phyloP scores from a whole-genome alignment of 2,113 vertebrate species.

The Pelvicachromis taeniatus region DNA sequence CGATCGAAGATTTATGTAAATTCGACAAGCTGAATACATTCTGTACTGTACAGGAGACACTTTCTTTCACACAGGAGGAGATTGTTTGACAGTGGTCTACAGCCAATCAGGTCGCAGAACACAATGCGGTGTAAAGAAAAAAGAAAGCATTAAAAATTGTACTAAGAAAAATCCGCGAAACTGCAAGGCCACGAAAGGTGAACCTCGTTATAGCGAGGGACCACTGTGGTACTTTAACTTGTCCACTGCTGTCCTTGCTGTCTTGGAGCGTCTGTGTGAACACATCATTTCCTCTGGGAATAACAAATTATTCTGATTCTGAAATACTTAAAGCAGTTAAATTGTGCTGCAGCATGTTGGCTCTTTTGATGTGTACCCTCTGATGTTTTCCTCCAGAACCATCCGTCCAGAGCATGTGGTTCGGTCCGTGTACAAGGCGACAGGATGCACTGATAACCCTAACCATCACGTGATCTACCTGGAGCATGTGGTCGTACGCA shows the following conservation, averaged over 20 bases:
- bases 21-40: too few relatives aligned
- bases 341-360: not conserved
- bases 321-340: not conserved
- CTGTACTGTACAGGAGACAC: too few relatives aligned
- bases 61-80: too few relatives aligned
- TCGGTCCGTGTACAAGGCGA: conserved; percentile 96
- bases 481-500: conserved; percentile 93
- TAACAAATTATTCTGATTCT: not conserved
- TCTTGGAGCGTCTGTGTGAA: not conserved
- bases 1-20: too few relatives aligned
- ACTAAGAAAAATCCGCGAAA: too few relatives aligned
- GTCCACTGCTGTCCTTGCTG: not conserved
- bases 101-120: too few relatives aligned
- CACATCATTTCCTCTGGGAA: not conserved
- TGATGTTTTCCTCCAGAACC: conserved; percentile 75
- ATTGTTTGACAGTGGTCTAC: too few relatives aligned
- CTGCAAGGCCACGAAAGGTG: too few relatives aligned
- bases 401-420: conserved; percentile 93
- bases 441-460: conserved; percentile 88
- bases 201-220: too few relatives aligned
- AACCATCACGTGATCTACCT: conserved; percentile 96
- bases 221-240: not conserved
- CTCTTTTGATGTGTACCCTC: not conserved
- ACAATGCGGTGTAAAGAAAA: too few relatives aligned
- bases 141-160: too few relatives aligned